Base-by-base conservation (phyloP, 2,888 invertebrate species). In the Azorinus chamasolen region DNA sequence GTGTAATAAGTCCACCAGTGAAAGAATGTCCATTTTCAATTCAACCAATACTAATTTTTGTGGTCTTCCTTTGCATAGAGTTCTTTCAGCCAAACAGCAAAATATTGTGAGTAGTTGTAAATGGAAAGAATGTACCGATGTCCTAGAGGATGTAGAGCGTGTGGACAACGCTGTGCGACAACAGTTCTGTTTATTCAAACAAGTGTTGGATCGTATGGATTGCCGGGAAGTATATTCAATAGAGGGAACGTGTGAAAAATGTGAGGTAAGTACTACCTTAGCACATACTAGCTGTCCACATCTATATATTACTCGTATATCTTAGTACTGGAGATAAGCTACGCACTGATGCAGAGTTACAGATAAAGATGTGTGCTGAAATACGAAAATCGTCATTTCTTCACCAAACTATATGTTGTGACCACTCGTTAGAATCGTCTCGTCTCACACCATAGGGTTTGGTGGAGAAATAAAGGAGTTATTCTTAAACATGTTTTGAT, bases 151-250 rank as follows among this genome's bases (percentile, higher is more conserved):
- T 32, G 55, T 73, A 39, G 55, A 51, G 16, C 62, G 55, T 43
- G 41, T 57, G 32, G 73, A 73, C 39, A 46, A 37, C 51, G 48
- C 57, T 51, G 61, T 73, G 37, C 54, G 66, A 46, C 55, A 73
- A 37, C 61, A 62, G 45, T 73, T 57, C 50, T 66, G 66, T 55
- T 65, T 61, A 25, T 73, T 73, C 55, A 46, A 48, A 41, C 55
- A 73, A 57, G 62, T 73, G 12, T 12, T 73, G n/a, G 61, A 61
- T 25, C 50, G 65, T 43, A 73, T 73, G 48, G 73, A 73, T 51
- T 73, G 73, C 50, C 51, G 48, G 32, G 73, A 73, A 61, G 57
- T 50, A 18, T 73, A 59, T 45, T 54, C 73, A 0, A 43, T 18
- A 2, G 43, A 45, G 3, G 66, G 73, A 25, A 65, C 61, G 27